Evolutionary conservation across 2,888 invertebrate species (phyloP).

Genomic region (Platerodrilus igneus): DNA sequence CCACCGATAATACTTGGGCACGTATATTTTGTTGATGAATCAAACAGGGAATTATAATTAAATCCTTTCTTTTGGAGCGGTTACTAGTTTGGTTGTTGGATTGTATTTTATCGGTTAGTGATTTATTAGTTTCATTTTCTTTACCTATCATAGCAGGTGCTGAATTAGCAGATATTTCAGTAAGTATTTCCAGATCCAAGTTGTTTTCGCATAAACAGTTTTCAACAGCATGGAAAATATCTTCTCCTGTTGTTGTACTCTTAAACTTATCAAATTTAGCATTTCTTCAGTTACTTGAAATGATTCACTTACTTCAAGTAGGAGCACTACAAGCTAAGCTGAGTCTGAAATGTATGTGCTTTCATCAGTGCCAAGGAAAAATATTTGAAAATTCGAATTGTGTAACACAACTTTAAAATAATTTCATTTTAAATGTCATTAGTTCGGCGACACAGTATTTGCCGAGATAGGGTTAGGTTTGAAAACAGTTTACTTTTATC

Average conservation of each 20-base stretch:
- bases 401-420: neutral
- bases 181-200: constrained; percentile 20
- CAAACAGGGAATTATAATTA: too few species aligned
- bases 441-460: constrained; percentile 3
- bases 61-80: constrained; percentile 20
- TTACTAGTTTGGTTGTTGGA: constrained; percentile 20
- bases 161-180: too few species aligned
- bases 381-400: constrained; percentile 18
- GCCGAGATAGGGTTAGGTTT: neutral
- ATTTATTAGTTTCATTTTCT: too few species aligned
- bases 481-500: neutral
- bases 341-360: constrained; percentile 17
- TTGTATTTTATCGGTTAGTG: constrained; percentile 17
- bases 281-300: constrained; percentile 18
- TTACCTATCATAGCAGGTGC: too few species aligned
- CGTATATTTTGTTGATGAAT: constrained; percentile 22
- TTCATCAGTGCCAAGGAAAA: constrained; percentile 22
- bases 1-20: constrained; percentile 23
- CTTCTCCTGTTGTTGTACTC: constrained; percentile 22
- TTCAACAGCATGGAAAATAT: constrained; percentile 21
- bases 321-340: constrained; percentile 15
- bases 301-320: constrained; percentile 16
- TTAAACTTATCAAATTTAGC: constrained; percentile 21
- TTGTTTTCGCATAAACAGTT: constrained; percentile 17
- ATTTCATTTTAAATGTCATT: constrained; percentile 1